A percentile compares a stretch with the other conserved stretches of the same genome.
phyloP scores from a whole-genome alignment of 1,140 invertebrate species.

The Cotesia chilonis region DNA sequence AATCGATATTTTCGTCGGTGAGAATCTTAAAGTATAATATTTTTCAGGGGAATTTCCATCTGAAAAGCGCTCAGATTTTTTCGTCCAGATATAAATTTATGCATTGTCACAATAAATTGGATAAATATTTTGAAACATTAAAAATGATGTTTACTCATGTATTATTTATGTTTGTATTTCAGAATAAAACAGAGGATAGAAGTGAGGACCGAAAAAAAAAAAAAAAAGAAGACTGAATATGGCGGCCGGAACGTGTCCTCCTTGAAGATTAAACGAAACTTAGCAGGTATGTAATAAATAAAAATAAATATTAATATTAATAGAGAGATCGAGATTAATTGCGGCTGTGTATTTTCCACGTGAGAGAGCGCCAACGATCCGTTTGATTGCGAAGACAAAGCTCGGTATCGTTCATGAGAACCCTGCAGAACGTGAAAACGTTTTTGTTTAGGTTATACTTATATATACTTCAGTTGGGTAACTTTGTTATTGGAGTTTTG shows the following conservation, averaged over 20 bases:
- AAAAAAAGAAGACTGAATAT: constrained; percentile 33
- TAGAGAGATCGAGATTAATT: not conserved
- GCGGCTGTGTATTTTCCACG: not conserved
- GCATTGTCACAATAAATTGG: too few relatives aligned
- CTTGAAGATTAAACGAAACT: constrained; percentile 42
- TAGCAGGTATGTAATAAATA: constrained; percentile 38
- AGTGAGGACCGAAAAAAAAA: not conserved
- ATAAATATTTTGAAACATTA: too few relatives aligned
- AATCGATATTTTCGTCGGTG: too few relatives aligned
- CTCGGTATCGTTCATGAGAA: too few relatives aligned
- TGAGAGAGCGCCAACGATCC: constrained; percentile 3
- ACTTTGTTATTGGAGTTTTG: too few relatives aligned
- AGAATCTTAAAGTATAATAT: too few relatives aligned
- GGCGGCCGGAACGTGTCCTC: constrained; percentile 53
- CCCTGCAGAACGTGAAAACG: constrained; percentile 12
- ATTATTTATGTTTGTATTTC: constrained; percentile 22
- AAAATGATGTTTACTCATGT: not conserved
- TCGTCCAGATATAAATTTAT: too few relatives aligned
- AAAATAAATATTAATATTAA: not conserved
- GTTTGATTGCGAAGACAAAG: not conserved
- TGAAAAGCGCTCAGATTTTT: too few relatives aligned
- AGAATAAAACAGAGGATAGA: constrained; percentile 3
- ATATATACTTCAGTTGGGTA: too few relatives aligned
- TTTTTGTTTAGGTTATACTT: not conserved
- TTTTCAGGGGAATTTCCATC: too few relatives aligned